A percentile compares a stretch with the other conserved stretches of the same genome.
Evolutionary conservation across 2,113 vertebrate genomes (phyloP).

Genomic region (Rhinolophus ferrumequinum): DNA sequence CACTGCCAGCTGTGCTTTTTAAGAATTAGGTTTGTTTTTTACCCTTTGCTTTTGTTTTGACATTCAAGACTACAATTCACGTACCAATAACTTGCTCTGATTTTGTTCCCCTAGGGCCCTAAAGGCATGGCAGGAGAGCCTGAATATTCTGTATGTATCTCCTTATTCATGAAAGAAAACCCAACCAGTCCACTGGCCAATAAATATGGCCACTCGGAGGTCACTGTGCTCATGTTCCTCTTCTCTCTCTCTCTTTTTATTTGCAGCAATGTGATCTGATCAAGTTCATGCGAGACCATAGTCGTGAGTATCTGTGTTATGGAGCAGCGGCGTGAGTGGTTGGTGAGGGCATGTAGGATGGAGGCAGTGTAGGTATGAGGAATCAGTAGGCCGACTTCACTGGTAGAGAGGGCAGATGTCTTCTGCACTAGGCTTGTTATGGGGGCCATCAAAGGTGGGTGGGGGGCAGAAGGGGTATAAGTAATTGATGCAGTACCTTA

Average conservation of each 20-base stretch:
- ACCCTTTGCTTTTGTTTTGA: neutral
- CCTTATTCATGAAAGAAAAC: neutral
- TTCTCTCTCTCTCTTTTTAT: neutral
- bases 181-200: neutral
- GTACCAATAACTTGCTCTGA: constrained; percentile 13
- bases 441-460: neutral
- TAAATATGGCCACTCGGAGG: neutral
- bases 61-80: neutral
- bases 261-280: constrained; percentile 89
- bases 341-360: neutral
- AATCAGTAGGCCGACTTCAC: neutral
- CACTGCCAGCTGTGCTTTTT: neutral
- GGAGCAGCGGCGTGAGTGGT: neutral
- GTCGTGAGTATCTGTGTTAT: constrained; percentile 84
- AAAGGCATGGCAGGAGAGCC: constrained; percentile 85
- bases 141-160: constrained; percentile 85
- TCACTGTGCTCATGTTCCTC: neutral
- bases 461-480: neutral
- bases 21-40: neutral
- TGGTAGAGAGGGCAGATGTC: neutral
- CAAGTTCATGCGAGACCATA: constrained; percentile 86
- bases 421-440: neutral
- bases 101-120: constrained; percentile 83
- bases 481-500: neutral
- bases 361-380: fast-evolving